Evolutionary conservation across 2,888 invertebrate species (phyloP).

Genomic region (Amblyjoppa proteus): DNA sequence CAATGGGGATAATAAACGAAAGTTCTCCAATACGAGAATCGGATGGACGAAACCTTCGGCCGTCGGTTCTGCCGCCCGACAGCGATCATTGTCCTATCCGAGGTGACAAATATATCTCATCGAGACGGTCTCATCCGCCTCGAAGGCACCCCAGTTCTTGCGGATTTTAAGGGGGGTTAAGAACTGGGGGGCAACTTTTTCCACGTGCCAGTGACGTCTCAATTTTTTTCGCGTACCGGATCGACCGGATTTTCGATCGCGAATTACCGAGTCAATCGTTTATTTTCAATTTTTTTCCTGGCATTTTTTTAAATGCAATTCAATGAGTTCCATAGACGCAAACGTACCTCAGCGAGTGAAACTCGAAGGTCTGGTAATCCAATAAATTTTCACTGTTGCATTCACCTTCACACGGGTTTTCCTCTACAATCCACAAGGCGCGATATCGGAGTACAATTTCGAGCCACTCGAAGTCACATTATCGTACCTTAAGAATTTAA

Average conservation of each 20-base stretch:
- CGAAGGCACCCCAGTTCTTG: not conserved
- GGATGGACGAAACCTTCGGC: constrained; percentile 24
- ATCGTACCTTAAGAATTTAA: constrained; percentile 30
- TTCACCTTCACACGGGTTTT: constrained; percentile 49
- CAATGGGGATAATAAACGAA: constrained; percentile 53
- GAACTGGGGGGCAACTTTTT: constrained; percentile 8
- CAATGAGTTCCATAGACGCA: not conserved
- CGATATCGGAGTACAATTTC: constrained; percentile 29
- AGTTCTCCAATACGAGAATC: constrained; percentile 46
- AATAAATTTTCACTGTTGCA: constrained; percentile 62
- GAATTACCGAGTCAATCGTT: not conserved
- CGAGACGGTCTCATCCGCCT: constrained; percentile 26
- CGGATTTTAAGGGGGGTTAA: constrained; percentile 1
- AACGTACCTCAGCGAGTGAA: constrained; percentile 49
- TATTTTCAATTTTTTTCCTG: not conserved
- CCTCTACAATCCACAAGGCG: constrained; percentile 9
- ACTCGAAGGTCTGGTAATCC: constrained; percentile 60
- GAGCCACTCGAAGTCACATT: constrained; percentile 41
- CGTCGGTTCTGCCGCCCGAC: constrained; percentile 55
- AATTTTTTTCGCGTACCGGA: constrained; percentile 49
- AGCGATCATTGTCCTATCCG: constrained; percentile 59
- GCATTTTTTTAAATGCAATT: not conserved
- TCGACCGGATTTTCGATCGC: constrained; percentile 9
- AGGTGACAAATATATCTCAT: constrained; percentile 66
- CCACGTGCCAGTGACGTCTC: constrained; percentile 54